Base-by-base conservation (phyloP, 2,888 invertebrate genomes). In the Tenthredo amoena region DNA sequence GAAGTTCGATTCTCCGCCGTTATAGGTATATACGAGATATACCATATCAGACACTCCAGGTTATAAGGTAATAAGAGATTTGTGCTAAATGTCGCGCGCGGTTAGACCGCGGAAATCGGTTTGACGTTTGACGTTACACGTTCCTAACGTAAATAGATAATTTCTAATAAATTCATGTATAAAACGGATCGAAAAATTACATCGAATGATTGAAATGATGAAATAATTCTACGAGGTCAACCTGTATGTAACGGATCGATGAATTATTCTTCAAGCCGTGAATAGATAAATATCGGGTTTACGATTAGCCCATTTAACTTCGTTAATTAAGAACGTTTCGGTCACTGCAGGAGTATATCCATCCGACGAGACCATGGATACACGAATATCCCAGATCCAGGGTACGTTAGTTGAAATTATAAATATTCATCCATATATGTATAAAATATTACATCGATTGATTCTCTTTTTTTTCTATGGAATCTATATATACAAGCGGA, bases 201-300 rank as follows among this genome's bases (percentile, higher is more conserved):
- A 26, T 26, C 26, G 26, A 26, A 26, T 26, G 26, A 26, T 26
- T 1, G 26, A 26, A 26, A 26, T 26, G 26, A 26, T 26, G 26
- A 1, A 26, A 26, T 26, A 26, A 26, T 26, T 26, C 26, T 1
- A 1, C 26, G 0, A 26, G 26, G 26, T 26, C 26, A 26, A 26
- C 26, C 26, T 26, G 26, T n/a, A 55, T 5, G 18, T 21, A 6
- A 21, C 21, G 12, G 3, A 26, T 62, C 9, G 34, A 68, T 18
- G 7, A 68, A 68, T 74, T 43, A 37, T 74, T 74, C 72, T 43
- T 1, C 43, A 26, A 43, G 43, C 72, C 72, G 26, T 15, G 40
- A 74, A 74, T 74, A 74, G 72, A 74, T 26, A 26, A 74, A 74
- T 74, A 74, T 74, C 40, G 72, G 31, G 4, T 74, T 43, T 74